Conservation (phyloP, 2,888 invertebrate species). For the Unio delphinus region DNA sequence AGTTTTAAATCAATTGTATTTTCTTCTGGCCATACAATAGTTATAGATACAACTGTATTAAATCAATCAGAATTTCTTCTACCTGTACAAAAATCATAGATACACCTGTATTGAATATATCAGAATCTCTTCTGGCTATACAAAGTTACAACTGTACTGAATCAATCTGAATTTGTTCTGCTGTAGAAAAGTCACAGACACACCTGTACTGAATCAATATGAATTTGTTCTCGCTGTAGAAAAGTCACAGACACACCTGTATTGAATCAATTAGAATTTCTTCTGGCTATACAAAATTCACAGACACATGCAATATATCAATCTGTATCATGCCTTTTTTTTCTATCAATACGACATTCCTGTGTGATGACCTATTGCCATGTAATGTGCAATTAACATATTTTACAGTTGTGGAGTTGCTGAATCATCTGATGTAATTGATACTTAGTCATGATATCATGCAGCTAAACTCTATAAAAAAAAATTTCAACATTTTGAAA, state of each 20-base stretch:
- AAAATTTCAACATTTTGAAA: too few relatives aligned
- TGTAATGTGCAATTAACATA: too few relatives aligned
- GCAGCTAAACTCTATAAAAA: too few relatives aligned
- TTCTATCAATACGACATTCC: too few relatives aligned
- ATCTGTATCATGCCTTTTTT: not conserved
- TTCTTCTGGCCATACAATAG: conserved; percentile 52
- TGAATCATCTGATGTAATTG: too few relatives aligned
- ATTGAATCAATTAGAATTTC: not conserved
- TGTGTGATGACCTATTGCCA: too few relatives aligned
- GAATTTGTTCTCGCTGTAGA: conserved; percentile 53
- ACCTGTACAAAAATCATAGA: conserved; percentile 46
- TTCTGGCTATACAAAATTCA: conserved; percentile 54
- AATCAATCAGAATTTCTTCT: conserved; percentile 9
- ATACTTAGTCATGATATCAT: too few relatives aligned
- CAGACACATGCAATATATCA: not conserved
- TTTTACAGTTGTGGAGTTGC: too few relatives aligned
- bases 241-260: not conserved
- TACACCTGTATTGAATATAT: not conserved
- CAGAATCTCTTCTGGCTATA: conserved; percentile 52
- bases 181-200: conserved; percentile 34
- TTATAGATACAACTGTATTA: too few relatives aligned
- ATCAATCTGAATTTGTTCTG: conserved; percentile 24
- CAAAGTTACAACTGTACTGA: not conserved
- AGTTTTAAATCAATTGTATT: not conserved
- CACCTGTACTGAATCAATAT: not conserved